Conservation (phyloP, 2,888 invertebrate genomes). For the Augochlorella aurata region DNA sequence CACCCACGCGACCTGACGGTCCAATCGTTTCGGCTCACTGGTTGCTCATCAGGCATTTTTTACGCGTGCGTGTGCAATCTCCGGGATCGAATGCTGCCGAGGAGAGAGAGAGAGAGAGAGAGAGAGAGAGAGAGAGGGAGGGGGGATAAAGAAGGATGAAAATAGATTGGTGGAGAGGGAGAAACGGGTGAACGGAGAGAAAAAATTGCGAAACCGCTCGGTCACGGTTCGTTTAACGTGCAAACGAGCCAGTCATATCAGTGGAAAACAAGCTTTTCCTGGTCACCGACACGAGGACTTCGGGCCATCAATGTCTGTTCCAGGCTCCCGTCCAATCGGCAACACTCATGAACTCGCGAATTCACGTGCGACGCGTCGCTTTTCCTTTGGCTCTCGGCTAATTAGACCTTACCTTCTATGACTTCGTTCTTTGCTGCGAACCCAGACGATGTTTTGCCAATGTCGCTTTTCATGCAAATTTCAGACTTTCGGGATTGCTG, state of each 20-base stretch:
- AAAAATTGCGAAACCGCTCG: conserved; percentile 46
- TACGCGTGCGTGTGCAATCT: conserved; percentile 53
- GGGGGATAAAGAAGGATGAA: neutral
- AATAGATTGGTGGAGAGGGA: neutral
- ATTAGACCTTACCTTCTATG: neutral
- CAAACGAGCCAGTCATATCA: conserved; percentile 43
- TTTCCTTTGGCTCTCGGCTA: neutral
- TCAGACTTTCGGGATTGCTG: neutral
- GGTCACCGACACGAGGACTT: conserved; percentile 15
- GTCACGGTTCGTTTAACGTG: conserved; percentile 48
- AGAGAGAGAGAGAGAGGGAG: neutral
- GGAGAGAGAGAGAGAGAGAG: neutral
- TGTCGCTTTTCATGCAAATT: neutral
- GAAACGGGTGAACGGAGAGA: neutral
- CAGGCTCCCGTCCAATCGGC: neutral
- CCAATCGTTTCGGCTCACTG: conserved; percentile 38
- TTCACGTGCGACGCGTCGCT: neutral
- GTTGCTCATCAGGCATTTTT: conserved; percentile 53
- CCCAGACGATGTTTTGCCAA: neutral
- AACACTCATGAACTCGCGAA: neutral
- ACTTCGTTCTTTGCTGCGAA: neutral
- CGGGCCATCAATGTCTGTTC: neutral
- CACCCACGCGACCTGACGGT: conserved; percentile 25
- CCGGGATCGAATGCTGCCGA: conserved; percentile 24
- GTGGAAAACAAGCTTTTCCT: conserved; percentile 51